Conservation (phyloP, 1,140 invertebrate species). For the Octopus bimaculoides region DNA sequence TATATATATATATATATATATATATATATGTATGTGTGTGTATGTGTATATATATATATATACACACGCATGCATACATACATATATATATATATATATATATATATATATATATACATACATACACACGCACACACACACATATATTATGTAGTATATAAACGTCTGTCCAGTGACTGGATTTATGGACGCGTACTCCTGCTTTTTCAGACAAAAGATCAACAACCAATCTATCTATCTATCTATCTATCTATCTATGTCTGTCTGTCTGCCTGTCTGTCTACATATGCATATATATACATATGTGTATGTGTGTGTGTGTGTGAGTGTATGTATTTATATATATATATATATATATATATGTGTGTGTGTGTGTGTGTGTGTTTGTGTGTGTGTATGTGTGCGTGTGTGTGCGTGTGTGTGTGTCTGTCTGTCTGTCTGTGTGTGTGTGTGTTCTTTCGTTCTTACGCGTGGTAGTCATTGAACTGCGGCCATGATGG, state of each 20-base stretch:
- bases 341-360: neutral
- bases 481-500: too few relatives aligned
- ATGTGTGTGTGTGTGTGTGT: neutral
- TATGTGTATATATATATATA: neutral
- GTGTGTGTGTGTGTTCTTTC: too few relatives aligned
- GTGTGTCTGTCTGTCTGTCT: too few relatives aligned
- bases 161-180: too few relatives aligned
- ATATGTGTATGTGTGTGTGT: constrained; percentile 1
- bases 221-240: too few relatives aligned
- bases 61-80: neutral
- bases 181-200: too few relatives aligned
- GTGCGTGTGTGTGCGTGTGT: neutral
- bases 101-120: neutral
- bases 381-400: neutral
- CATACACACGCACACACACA: neutral
- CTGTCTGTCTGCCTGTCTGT: too few relatives aligned
- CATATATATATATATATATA: neutral
- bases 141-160: neutral
- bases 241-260: too few relatives aligned
- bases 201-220: too few relatives aligned
- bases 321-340: constrained; percentile 1
- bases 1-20: neutral
- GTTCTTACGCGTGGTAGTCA: too few relatives aligned
- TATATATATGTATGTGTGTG: neutral
- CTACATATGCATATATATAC: neutral